Conservation (phyloP, 2,113 vertebrate species). For the Leptosomus discolor region DNA sequence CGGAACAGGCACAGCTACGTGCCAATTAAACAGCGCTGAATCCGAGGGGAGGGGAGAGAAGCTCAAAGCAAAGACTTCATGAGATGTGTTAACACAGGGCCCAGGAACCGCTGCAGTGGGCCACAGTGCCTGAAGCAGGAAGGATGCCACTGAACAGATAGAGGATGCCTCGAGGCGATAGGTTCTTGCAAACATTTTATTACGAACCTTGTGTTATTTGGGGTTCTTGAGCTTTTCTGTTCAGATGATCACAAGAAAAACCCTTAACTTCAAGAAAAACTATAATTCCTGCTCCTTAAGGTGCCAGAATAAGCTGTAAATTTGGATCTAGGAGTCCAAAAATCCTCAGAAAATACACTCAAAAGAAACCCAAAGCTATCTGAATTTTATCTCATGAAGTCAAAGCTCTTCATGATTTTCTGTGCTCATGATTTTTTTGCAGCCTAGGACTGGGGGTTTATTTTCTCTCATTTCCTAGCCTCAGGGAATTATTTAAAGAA, state of each 20-base stretch:
- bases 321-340: neutral
- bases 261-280: neutral
- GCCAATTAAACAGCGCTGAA: rapidly evolving
- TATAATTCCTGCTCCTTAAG: neutral
- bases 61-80: neutral
- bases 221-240: neutral
- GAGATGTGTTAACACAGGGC: neutral
- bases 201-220: neutral
- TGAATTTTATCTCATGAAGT: neutral
- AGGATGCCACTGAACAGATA: neutral
- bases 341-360: neutral
- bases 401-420: conserved; percentile 9
- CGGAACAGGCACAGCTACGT: rapidly evolving
- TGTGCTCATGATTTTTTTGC: conserved; percentile 13
- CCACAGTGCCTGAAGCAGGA: rapidly evolving
- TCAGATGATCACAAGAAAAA: neutral
- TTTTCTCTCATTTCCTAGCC: conserved; percentile 14
- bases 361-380: neutral
- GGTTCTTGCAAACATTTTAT: neutral
- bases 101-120: neutral
- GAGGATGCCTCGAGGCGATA: rapidly evolving
- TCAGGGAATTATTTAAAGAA: neutral
- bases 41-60: neutral
- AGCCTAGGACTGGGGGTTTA: neutral
- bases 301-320: neutral